These are phyloP conservation scores for Rhinogobio ventralis DNA, from an alignment of 2,797 vertebrate species.

Conservation along the genomic window DNA sequence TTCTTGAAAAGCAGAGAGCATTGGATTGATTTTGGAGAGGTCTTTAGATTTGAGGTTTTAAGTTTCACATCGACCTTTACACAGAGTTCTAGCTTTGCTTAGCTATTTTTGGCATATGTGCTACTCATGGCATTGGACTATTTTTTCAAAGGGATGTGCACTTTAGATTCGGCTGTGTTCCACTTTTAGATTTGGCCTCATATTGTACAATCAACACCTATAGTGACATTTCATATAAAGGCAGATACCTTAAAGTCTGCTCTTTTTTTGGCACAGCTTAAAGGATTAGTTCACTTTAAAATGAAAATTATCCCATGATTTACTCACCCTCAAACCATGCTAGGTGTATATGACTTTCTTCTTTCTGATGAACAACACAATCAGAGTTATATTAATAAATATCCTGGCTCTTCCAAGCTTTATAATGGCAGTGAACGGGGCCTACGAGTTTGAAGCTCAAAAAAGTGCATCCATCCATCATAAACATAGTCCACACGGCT, in stretches of 20 bases:
- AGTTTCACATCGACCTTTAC: constrained; percentile 78
- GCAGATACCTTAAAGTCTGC: neutral
- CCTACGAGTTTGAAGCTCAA: no score
- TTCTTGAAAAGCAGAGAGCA: constrained; percentile 19
- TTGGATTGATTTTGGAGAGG: constrained; percentile 14
- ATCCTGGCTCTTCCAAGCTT: no score
- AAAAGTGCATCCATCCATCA: no score
- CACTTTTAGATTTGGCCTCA: constrained; percentile 18
- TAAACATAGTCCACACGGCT: no score
- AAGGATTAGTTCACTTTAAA: no score
- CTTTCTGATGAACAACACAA: no score
- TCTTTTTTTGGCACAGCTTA: no score
- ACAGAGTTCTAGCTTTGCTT: constrained; percentile 72
- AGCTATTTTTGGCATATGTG: constrained; percentile 74
- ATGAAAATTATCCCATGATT: no score
- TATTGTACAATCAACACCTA: neutral
- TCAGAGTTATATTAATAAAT: no score
- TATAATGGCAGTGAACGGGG: no score
- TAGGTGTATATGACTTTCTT: no score
- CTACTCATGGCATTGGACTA: constrained; percentile 65
- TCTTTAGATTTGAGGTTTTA: constrained; percentile 44
- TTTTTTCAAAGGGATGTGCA: constrained; percentile 70
- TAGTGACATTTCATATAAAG: constrained; percentile 1
- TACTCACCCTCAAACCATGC: no score
- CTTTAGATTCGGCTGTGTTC: constrained; percentile 6